phyloP scores from a whole-genome alignment of 23 tunicate genomes.

The Trididemnum miniatum region DNA sequence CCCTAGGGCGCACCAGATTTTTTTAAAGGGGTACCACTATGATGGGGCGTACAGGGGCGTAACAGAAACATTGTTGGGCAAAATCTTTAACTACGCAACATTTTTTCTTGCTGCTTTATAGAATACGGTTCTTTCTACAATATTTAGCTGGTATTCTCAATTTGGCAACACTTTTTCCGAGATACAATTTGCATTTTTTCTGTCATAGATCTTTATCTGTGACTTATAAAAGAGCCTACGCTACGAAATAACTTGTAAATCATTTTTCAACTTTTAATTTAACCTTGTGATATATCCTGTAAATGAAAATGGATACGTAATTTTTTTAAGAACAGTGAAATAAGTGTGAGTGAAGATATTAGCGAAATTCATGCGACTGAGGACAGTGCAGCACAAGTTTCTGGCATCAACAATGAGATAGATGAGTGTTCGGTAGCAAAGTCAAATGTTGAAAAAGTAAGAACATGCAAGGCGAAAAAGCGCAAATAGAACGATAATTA shows the following conservation, averaged over 20 bases:
- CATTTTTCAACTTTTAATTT: not conserved
- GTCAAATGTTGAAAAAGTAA: not conserved
- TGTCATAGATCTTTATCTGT: too few species aligned
- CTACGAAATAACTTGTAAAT: not conserved
- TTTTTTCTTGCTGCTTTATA: not conserved
- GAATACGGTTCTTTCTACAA: not conserved
- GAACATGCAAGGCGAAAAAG: not conserved
- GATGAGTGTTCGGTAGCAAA: not conserved
- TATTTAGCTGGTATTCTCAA: too few species aligned
- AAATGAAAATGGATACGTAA: not conserved
- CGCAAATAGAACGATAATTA: slow-evolving; percentile 15
- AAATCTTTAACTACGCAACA: not conserved
- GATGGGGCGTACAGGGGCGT: not conserved
- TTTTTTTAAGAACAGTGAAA: not conserved
- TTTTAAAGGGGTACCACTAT: not conserved
- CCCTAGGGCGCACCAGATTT: not conserved
- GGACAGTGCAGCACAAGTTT: not conserved
- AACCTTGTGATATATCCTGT: not conserved
- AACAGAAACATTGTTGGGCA: not conserved
- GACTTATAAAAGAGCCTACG: too few species aligned
- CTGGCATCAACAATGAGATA: not conserved
- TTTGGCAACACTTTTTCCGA: too few species aligned
- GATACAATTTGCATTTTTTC: too few species aligned
- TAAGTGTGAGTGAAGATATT: not conserved
- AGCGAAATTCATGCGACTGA: not conserved